These are phyloP conservation scores for Pantherophis guttatus DNA, from an alignment of 2,113 vertebrate species.

Conservation along the genomic window DNA sequence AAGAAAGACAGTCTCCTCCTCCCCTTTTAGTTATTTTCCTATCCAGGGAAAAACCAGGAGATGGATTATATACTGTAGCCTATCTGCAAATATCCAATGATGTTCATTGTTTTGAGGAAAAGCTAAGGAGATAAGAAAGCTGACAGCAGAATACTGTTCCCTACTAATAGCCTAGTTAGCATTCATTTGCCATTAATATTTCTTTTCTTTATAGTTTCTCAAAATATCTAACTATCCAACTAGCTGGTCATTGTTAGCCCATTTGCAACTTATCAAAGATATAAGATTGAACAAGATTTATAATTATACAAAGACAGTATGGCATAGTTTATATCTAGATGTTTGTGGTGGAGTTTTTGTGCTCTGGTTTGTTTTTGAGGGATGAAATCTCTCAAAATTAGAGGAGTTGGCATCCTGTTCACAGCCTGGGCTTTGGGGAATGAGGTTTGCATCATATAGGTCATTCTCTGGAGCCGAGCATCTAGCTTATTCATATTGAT, in stretches of 20 bases:
- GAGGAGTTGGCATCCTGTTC: not conserved
- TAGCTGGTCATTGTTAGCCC: not conserved
- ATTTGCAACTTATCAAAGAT: not conserved
- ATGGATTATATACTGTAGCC: not conserved
- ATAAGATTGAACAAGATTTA: not conserved
- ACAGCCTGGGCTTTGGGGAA: not conserved
- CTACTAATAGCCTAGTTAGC: not conserved
- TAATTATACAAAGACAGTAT: not conserved
- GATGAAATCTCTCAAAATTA: not conserved
- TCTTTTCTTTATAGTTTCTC: not conserved
- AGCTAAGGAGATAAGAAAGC: not conserved
- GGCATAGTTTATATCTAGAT: not conserved
- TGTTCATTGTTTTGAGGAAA: not conserved
- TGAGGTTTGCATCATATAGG: conserved; percentile 3
- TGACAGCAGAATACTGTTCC: not conserved
- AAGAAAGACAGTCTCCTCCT: not conserved
- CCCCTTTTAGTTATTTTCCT: not conserved
- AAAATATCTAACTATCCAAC: not conserved
- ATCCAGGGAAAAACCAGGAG: not conserved
- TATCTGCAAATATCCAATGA: not conserved
- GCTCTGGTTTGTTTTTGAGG: not conserved
- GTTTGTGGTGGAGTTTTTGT: not conserved
- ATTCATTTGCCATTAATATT: not conserved
- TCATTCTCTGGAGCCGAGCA: not conserved
- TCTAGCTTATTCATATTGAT: not conserved